phyloP scores from a whole-genome alignment of 2,888 invertebrate genomes.

The Latrodectus elegans region DNA sequence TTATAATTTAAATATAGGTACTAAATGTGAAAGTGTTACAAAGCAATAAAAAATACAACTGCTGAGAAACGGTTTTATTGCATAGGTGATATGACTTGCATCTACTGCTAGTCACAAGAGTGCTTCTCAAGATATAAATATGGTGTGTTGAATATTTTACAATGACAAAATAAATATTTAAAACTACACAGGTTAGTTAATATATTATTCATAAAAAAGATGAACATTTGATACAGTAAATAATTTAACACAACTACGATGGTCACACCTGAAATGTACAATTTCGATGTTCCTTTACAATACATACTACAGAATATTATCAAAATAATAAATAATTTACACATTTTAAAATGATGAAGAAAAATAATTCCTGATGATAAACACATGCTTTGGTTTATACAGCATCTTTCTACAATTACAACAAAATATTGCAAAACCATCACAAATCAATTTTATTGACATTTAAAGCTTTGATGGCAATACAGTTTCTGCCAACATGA shows the following conservation, averaged over 20 bases:
- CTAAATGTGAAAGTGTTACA: too few species aligned
- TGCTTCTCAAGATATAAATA: conserved; percentile 37
- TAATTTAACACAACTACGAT: conserved; percentile 28
- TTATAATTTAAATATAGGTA: too few species aligned
- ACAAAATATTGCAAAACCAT: background rate
- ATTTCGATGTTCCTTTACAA: conserved; percentile 13
- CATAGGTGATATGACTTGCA: conserved; percentile 51
- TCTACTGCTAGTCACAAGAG: conserved; percentile 41
- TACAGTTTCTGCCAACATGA: too few species aligned
- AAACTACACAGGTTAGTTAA: conserved; percentile 28
- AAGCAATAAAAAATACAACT: background rate
- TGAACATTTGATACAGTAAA: conserved; percentile 4
- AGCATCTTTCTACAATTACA: background rate
- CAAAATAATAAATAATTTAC: conserved; percentile 28
- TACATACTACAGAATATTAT: conserved; percentile 16
- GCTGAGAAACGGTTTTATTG: conserved; percentile 61
- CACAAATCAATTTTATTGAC: background rate
- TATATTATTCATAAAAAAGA: conserved; percentile 3
- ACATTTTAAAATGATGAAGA: background rate
- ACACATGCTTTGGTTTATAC: background rate
- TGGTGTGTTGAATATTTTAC: conserved; percentile 18
- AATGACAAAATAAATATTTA: conserved; percentile 46
- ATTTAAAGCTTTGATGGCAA: background rate
- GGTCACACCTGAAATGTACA: conserved; percentile 16
- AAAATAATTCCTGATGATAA: background rate